phyloP scores from a whole-genome alignment of 2,888 invertebrate genomes.

The Tenthredo mesomela region DNA sequence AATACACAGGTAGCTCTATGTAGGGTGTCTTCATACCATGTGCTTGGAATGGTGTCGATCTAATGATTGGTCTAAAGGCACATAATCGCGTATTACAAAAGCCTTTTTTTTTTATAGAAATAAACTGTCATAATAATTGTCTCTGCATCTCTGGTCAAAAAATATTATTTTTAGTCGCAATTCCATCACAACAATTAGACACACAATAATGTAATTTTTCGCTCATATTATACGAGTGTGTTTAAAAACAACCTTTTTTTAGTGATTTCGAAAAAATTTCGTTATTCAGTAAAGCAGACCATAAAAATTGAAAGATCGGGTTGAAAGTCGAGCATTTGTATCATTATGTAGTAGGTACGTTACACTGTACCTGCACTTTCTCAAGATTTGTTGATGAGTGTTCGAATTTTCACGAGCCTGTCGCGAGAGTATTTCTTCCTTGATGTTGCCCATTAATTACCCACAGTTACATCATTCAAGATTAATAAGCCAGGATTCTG shows the following conservation, averaged over 20 bases:
- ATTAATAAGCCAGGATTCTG: neutral
- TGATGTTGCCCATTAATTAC: neutral
- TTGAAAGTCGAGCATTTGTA: neutral
- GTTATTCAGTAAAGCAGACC: neutral
- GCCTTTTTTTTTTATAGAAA: neutral
- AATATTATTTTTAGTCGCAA: too few species aligned
- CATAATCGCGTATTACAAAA: neutral
- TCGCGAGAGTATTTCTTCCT: neutral
- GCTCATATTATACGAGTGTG: too few species aligned
- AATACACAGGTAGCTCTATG: neutral
- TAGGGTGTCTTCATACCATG: neutral
- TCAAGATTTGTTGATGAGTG: neutral
- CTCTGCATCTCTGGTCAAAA: too few species aligned
- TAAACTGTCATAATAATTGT: neutral
- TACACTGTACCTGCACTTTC: neutral
- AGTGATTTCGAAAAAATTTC: neutral
- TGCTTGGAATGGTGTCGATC: neutral
- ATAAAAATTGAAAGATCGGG: neutral
- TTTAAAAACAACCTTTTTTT: too few species aligned
- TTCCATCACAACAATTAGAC: too few species aligned
- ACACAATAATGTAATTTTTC: too few species aligned
- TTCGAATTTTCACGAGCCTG: neutral
- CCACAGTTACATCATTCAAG: neutral
- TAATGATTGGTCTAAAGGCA: neutral
- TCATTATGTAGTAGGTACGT: neutral